These are phyloP conservation scores for Coreoperca whiteheadi DNA, from an alignment of 2,113 vertebrate genomes.

Conservation along the genomic window DNA sequence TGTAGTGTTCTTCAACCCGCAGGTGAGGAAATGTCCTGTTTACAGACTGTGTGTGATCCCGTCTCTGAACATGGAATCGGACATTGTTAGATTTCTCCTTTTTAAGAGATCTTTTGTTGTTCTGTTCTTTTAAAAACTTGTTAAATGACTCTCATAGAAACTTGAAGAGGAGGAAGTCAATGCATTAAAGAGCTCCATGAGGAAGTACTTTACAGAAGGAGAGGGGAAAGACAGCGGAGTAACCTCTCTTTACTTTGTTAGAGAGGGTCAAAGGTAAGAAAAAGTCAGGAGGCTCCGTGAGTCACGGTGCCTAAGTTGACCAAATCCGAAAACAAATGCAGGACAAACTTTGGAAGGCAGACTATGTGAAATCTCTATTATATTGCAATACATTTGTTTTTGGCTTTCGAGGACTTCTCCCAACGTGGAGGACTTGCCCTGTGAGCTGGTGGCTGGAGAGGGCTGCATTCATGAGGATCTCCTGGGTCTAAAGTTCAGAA, in stretches of 20 bases:
- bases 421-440: conserved; percentile 89
- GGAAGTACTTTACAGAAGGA: conserved; percentile 88
- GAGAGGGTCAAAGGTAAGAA: conserved; percentile 93
- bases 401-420: conserved; percentile 87
- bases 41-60: too few species aligned
- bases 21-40: conserved; percentile 81
- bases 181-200: conserved; percentile 87
- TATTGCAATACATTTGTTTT: not conserved
- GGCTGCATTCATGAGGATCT: conserved; percentile 92
- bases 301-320: not conserved
- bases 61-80: not conserved
- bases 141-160: conserved; percentile 83
- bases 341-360: too few species aligned
- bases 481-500: conserved; percentile 92
- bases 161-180: conserved; percentile 85
- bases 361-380: not conserved
- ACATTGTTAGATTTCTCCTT: not conserved
- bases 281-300: not conserved
- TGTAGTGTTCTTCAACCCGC: conserved; percentile 94
- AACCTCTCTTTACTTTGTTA: conserved; percentile 93
- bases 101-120: not conserved
- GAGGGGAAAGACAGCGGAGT: conserved; percentile 88
- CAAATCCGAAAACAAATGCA: too few species aligned
- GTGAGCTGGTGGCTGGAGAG: conserved; percentile 92
- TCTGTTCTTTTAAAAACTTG: too few species aligned